Evolutionary conservation across 2,888 invertebrate genomes (phyloP).

Genomic region (Biston stratarius): DNA sequence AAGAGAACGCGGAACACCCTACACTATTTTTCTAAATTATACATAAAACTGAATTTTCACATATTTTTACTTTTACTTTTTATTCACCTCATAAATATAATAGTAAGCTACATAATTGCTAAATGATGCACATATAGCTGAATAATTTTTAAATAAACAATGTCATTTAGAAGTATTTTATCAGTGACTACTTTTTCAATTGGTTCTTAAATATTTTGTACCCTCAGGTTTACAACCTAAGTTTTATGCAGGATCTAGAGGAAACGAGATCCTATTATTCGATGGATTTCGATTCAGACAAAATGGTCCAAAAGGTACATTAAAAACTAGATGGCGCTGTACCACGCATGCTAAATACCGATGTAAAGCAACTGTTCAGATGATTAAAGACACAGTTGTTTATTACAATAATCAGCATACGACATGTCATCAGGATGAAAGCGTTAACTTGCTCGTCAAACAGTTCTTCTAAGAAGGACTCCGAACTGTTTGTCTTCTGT

Average conservation of each 20-base stretch:
- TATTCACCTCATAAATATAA: too few relatives aligned
- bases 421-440: not conserved
- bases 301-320: constrained; percentile 40
- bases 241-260: constrained; percentile 35
- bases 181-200: not conserved
- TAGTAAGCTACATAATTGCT: too few relatives aligned
- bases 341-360: constrained; percentile 55
- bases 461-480: not conserved
- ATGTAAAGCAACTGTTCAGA: constrained; percentile 57
- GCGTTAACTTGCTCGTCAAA: not conserved
- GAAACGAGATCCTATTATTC: constrained; percentile 49
- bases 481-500: not conserved
- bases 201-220: not conserved
- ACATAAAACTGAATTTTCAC: too few relatives aligned
- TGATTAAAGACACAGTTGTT: constrained; percentile 29
- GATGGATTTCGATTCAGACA: constrained; percentile 50
- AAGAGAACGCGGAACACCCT: too few relatives aligned
- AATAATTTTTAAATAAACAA: too few relatives aligned
- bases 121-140: too few relatives aligned
- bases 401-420: constrained; percentile 21
- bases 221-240: constrained; percentile 42
- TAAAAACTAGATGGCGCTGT: constrained; percentile 59
- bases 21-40: too few relatives aligned
- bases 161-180: too few relatives aligned
- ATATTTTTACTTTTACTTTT: too few relatives aligned